Evolutionary conservation across 2,797 vertebrate genomes (phyloP), one percentile per base, ranked within the genome.

Genomic region (Pampus argenteus): DNA sequence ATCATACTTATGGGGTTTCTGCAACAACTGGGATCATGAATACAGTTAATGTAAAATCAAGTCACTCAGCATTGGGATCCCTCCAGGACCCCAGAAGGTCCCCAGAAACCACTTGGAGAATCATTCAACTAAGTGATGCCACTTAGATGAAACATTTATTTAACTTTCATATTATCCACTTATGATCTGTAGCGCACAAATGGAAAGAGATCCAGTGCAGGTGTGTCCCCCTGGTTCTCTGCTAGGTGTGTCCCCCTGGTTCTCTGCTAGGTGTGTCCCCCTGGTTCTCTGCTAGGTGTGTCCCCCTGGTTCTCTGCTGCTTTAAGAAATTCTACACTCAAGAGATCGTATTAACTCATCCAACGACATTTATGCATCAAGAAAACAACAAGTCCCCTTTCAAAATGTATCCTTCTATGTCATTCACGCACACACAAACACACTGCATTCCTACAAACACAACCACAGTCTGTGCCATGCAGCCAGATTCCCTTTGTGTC

Each of bases 391-490:
- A 6, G 31, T 51, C 54, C 13, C 18, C 9, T 25, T 15, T 52
- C 28, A 22, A 11, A 71, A 71, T 23, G 15, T 23, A 50, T 40
- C 49, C 20, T 11, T 50, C 49, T 42, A 7, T 63, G 22, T 36
- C 26, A 28, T 10, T 15, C 44, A 65, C 28, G 9, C 38, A 28
- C 10, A n/a, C 29, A 14, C 49, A 29, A 42, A 25, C 40, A 17
- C 44, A 26, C 42, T 47, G 45, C 38, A 78, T 59, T 57, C 66
- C 57, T 3, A 55, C 48, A 47, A 64, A 78, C 67, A 57, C 55
- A 71, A 28, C 6, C 50, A 69, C 67, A 70, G 79, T 79, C 78
- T 81, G 83, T 76, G 64, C 68, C 4, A 48, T 31, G 40, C 49
- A 72, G 64, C 51, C 63, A 71, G 47, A 51, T 68, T 74, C 47